Evolutionary conservation across 2,113 vertebrate genomes (phyloP), one percentile per base, ranked within the genome.

Genomic region (Rhinopithecus roxellana): DNA sequence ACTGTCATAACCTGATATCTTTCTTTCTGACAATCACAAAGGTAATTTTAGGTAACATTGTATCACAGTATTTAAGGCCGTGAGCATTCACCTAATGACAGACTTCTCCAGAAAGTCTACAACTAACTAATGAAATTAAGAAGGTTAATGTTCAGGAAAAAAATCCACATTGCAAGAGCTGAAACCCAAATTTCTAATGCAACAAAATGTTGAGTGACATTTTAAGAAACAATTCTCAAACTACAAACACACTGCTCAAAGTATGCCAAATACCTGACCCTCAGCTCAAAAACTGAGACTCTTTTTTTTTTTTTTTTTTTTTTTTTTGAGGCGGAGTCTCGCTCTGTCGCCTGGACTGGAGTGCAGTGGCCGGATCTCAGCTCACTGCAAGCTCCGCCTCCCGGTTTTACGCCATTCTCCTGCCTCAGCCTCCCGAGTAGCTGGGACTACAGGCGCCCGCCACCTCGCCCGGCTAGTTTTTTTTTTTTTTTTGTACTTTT

Each of bases 101-200:
- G 3, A 12, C 50, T 77, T 83, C 3, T 27, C 30, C 7, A 43
- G 23, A 16, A 27, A 85, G 2, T 30, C 32, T 22, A 14, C 30
- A 9, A 25, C 7, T 22, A 85, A 50, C 8, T 25, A 23, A 43
- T 48, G 16, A 38, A 64, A 67, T 35, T 13, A 45, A 7, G 0
- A 5, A 45, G 16, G 1, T 75, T 64, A 18, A 2, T 16, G 11
- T 64, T 18, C 35, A 48, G 35, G 2, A 20, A 82, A 79, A n/a
- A 30, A 6, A 27, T 2, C 18, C 52, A 17, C 1, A 5, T 8
- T 23, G 11, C 0, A 16, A 23, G 52, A 69, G 11, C 50, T 59
- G 78, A 8, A n/a, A 27, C 30, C 20, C 5, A 30, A 82, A 35
- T 48, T 95, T 35, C 20, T 87, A 69, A 38, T 5, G 18, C 2